These are phyloP conservation scores for Drosophila leontia DNA, from an alignment of 1,140 invertebrate species.

Conservation along the genomic window DNA sequence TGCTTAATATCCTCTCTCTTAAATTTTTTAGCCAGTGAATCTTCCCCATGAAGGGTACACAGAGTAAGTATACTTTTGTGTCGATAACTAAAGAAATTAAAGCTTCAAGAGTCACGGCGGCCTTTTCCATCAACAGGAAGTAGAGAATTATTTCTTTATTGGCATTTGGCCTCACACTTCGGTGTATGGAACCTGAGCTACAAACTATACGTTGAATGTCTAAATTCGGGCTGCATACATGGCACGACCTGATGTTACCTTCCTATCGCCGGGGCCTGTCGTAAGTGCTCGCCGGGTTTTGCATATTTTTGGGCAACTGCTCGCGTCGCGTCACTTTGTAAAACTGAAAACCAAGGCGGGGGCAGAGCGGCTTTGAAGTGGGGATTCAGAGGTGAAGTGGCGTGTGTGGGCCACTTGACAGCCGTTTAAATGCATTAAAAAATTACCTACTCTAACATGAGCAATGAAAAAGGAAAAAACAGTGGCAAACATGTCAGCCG, in stretches of 20 bases:
- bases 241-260: conserved; percentile 21
- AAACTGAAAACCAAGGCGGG: conserved; percentile 32
- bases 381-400: conserved; percentile 24
- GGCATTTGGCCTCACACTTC: conserved; percentile 41
- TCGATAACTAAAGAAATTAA: not conserved
- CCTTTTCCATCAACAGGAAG: not conserved
- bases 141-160: conserved; percentile 28
- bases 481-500: conserved; percentile 53
- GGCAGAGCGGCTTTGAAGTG: conserved; percentile 1
- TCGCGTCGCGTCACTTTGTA: conserved; percentile 36
- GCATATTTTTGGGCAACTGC: conserved; percentile 54
- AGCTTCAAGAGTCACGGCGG: not conserved
- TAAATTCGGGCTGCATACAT: conserved; percentile 56
- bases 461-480: conserved; percentile 25
- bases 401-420: conserved; percentile 72
- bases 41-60: not conserved
- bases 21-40: not conserved
- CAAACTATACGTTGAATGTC: conserved; percentile 51
- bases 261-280: conserved; percentile 22
- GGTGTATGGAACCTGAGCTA: conserved; percentile 31
- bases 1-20: not conserved
- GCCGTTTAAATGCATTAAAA: conserved; percentile 80
- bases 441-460: conserved; percentile 60
- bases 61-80: too few species aligned
- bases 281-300: conserved; percentile 51